Evolutionary conservation across 2,113 vertebrate species (phyloP).

Genomic region (Hylia prasina): DNA sequence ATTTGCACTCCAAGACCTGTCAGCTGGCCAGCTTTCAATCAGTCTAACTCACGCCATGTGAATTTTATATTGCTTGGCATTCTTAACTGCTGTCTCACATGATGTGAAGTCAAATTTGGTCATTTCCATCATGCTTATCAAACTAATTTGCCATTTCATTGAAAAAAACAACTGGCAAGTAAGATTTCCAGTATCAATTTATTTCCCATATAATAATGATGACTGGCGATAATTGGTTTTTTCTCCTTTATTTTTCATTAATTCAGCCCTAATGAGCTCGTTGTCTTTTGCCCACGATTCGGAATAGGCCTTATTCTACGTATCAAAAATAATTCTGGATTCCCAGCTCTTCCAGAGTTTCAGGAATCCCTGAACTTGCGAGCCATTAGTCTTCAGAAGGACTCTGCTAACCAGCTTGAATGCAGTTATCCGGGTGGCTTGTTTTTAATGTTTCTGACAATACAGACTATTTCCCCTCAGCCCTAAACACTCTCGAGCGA

Average conservation of each 20-base stretch:
- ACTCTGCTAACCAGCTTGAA: not conserved
- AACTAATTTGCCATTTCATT: not conserved
- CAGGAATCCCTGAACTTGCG: not conserved
- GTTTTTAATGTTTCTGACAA: not conserved
- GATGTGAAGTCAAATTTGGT: not conserved
- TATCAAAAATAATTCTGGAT: not conserved
- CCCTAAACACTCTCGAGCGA: fast-evolving
- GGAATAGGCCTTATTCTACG: not conserved
- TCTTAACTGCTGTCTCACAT: not conserved
- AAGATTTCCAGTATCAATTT: not conserved
- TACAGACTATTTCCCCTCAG: not conserved
- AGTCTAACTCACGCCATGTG: fast-evolving
- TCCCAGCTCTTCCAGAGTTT: not conserved
- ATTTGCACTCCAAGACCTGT: not conserved
- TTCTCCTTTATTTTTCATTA: not conserved
- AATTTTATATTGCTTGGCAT: not conserved
- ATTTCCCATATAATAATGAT: not conserved
- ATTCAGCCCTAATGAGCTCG: not conserved
- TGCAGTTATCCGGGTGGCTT: not conserved
- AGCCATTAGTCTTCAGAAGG: not conserved
- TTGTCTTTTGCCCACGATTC: not conserved
- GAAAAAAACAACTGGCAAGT: not conserved
- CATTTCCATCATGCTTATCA: not conserved
- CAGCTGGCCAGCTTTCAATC: not conserved
- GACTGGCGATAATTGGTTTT: not conserved